Base-by-base conservation (phyloP, 2,888 invertebrate genomes). In the Eucera pruinosa region DNA sequence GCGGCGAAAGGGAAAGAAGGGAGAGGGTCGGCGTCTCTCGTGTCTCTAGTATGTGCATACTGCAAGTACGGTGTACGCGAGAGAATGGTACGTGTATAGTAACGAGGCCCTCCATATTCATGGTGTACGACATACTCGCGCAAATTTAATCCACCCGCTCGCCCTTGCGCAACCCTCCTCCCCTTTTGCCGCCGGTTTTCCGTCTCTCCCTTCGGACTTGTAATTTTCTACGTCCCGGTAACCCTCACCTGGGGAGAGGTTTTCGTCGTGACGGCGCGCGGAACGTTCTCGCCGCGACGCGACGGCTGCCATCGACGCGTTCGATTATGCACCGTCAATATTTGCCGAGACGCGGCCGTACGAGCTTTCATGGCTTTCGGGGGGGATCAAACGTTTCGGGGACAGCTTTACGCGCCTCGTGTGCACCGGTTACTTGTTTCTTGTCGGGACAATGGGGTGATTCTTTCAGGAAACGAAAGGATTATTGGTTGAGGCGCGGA, bases 21-120 rank as follows among this genome's bases (percentile, higher is more conserved):
- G 77, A 71, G 60, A 72, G 64, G n/a, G 78, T 67, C 60, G 73
- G 54, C 58, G 52, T 65, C 76, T 78, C 73, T 77, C n/a, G n/a
- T 72, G 62, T 70, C 66, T 77, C 72, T 74, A 67, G 77, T 80
- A 78, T 85, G 79, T 78, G 74, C 76, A 71, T 74, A 82, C 69
- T 78, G 79, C 61, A 57, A 66, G 80, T 82, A 81, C 82, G 82
- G 66, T 84, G 79, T 83, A 82, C 78, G 81, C 78, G 75, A 86
- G 75, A 86, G 84, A 87, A 84, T 86, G 81, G 85, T 83, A 82
- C 83, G 81, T n/a, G n/a, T 90, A 88, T 89, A 88, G 89, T 90
- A 91, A 91, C 89, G 89, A 90, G 88, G 87, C 85, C 84, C 87
- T 91, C 89, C 91, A 91, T 91, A 91, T 91, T 91, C 91, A 91